Percentiles rank a stretch among this genome's conserved stretches.
phyloP scores from a whole-genome alignment of 2,113 vertebrate species.

The Megaceryle maxima region DNA sequence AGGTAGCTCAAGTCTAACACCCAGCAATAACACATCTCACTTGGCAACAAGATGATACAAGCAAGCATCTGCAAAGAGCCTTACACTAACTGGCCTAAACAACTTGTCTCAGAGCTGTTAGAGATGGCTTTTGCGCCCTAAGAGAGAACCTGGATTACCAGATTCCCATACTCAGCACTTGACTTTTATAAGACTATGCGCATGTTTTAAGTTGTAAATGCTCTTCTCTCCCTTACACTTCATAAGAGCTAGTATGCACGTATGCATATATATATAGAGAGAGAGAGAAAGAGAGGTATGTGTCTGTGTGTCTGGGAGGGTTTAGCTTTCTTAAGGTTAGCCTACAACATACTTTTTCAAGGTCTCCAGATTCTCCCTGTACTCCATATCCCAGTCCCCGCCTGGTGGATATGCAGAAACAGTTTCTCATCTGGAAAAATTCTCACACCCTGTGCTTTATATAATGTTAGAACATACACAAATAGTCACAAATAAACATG shows the following conservation, averaged over 20 bases:
- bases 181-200: not conserved
- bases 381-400: fast-evolving
- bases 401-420: not conserved
- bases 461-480: not conserved
- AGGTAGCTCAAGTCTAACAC: not conserved
- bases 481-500: not conserved
- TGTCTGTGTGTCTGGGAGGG: not conserved
- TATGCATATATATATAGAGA: too few species aligned
- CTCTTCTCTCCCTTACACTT: not conserved
- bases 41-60: not conserved
- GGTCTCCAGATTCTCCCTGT: not conserved
- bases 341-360: not conserved
- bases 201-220: not conserved
- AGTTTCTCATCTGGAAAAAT: not conserved
- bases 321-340: not conserved
- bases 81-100: not conserved
- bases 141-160: not conserved
- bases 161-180: not conserved
- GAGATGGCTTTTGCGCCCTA: not conserved
- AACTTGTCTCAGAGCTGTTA: not conserved
- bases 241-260: fast-evolving
- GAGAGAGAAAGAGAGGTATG: too few species aligned
- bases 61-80: not conserved
- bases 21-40: not conserved
- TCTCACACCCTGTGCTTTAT: not conserved